Base-by-base conservation (phyloP, 2,888 invertebrate species). In the Electrophaes corylata region DNA sequence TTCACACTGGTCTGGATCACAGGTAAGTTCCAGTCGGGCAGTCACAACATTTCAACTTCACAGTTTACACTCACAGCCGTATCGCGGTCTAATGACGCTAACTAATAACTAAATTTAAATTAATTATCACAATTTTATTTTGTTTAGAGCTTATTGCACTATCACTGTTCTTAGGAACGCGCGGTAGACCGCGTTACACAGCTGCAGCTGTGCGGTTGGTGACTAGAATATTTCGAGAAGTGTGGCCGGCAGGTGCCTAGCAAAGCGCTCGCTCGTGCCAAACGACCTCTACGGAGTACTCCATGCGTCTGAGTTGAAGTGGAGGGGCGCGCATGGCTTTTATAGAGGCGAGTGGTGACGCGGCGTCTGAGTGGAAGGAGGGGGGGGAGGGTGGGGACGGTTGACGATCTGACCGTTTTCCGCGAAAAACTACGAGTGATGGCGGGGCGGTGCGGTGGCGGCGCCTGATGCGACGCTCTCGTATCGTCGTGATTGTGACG, bases 231-330 rank as follows among this genome's bases (percentile, higher is more conserved):
- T 75, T 84, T 86, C 84, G 84, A 88, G 81, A 84, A 86, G 82
- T 81, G 84, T 84, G 89, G 91, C 91, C 88, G 92, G 92, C 92
- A 92, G 92, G 92, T 92, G 92, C 92, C 92, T 92, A 92, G 92
- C 92, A 91, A 91, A 92, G 92, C 91, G 90, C 89, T 89, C 90
- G 92, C 92, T 92, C 92, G 92, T 92, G 92, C 92, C 92, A 92
- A 92, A 92, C 92, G 84, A 92, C 92, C 92, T 92, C 92, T 90
- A 92, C 92, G 90, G 92, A 92, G 92, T 92, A 92, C 92, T 92
- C 92, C 92, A 92, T 92, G 91, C 92, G 92, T 90, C 88, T 92
- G 91, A 91, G 89, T 88, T 88, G 86, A 79, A 83, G 91, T 87
- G 86, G 88, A 74, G 88, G 88, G 89, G 88, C 81, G 90, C 77